phyloP scores from a whole-genome alignment of 2,113 vertebrate genomes.

The Actenoides lindsayi region DNA sequence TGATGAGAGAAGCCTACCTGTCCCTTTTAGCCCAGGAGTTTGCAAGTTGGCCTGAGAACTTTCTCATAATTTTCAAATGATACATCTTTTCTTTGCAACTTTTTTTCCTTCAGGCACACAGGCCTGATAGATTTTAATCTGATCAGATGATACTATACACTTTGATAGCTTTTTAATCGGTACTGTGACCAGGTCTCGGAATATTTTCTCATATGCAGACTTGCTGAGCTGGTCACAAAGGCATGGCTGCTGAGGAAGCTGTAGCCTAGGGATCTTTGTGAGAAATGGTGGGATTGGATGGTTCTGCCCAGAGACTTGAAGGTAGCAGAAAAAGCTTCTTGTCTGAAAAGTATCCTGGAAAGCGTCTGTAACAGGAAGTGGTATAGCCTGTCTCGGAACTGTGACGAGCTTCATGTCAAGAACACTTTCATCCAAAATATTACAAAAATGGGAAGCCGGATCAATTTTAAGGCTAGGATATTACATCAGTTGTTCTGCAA shows the following conservation, averaged over 20 bases:
- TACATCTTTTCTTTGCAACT: neutral
- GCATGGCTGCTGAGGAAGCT: neutral
- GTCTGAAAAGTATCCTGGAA: neutral
- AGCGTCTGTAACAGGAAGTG: neutral
- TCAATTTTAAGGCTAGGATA: neutral
- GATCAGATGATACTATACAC: neutral
- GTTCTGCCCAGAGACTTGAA: neutral
- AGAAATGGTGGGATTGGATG: neutral
- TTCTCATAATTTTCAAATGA: neutral
- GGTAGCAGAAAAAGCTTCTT: neutral
- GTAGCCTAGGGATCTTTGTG: neutral
- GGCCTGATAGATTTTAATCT: neutral
- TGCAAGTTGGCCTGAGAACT: neutral
- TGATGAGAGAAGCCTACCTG: neutral
- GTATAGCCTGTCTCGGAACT: neutral
- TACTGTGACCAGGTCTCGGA: neutral
- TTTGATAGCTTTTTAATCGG: neutral
- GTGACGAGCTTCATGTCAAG: neutral
- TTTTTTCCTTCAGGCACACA: neutral
- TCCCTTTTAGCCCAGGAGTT: neutral
- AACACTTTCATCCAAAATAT: neutral
- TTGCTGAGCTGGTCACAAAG: neutral
- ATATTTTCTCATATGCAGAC: neutral
- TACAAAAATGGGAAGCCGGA: neutral
- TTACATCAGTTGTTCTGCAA: fast-evolving